Evolutionary conservation across 1,140 invertebrate species (phyloP), one percentile per base, ranked within the genome.

Genomic region (Listronotus bonariensis): DNA sequence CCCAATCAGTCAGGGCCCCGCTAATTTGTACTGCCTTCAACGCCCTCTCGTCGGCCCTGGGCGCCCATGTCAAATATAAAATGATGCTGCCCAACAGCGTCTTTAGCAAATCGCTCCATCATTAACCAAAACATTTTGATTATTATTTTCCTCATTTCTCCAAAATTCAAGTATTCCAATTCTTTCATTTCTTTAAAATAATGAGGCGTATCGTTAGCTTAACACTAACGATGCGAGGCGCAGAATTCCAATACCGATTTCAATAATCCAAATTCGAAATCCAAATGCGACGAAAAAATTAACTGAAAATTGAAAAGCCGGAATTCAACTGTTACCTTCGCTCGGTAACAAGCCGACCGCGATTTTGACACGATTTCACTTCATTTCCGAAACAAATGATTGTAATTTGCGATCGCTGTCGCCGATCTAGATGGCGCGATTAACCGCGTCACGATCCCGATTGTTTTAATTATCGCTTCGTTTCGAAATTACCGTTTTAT

Each of bases 331-430:
- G 53, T 55, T 55, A 64, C 41, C 58, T 67, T 12, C 49, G 15
- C 20, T 52, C 32, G 43, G 45, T 63, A 77, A 77, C 75, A 74
- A 77, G 76, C 74, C 67, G 69, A 75, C 76, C 76, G 72, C 74
- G 75, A 77, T 76, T 74, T 72, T 66, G 72, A 73, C 76, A 77
- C 76, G 76, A 73, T 70, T 70, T 53, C 63, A 72, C 60, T 77
- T 77, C 75, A 77, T 78, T 78, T 78, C 74, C 73, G 74, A 76
- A 75, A 77, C 75, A 78, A 78, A 78, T 77, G 75, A 78, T 75
- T 72, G 76, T 76, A 78, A 78, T 78, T 77, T 78, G 68, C 73
- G 74, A 72, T 72, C 60, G 62, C 34, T 65, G 62, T 64, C 63
- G 70, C 64, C 64, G 64, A 68, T 71, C 69, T 65, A 72, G 74